These are phyloP conservation scores for Numida meleagris DNA, from an alignment of 2,113 vertebrate species.

Conservation along the genomic window DNA sequence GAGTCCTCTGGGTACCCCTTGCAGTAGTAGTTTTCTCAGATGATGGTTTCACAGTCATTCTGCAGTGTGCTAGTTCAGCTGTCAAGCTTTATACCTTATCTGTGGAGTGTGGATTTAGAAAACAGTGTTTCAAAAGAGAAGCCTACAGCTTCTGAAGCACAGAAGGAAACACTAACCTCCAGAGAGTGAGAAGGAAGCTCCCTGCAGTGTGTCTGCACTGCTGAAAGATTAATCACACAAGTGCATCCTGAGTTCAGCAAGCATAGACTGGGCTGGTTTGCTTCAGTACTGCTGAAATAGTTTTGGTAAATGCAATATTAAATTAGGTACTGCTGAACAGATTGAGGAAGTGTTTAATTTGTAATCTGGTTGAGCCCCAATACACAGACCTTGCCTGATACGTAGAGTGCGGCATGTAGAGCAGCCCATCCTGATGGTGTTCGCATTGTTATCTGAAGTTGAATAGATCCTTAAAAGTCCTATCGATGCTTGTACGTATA, in stretches of 20 bases:
- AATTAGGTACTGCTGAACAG: not conserved
- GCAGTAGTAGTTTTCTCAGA: rapidly evolving
- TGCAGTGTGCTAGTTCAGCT: not conserved
- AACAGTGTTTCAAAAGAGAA: not conserved
- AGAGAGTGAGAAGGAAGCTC: not conserved
- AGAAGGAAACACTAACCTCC: not conserved
- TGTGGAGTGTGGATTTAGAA: not conserved
- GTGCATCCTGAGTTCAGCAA: rapidly evolving
- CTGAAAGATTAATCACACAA: rapidly evolving
- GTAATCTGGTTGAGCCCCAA: not conserved
- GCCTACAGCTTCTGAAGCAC: not conserved
- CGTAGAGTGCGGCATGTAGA: rapidly evolving
- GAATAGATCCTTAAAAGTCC: not conserved
- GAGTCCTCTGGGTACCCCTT: not conserved
- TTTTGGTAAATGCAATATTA: not conserved
- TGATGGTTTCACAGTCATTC: not conserved
- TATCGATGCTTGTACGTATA: not conserved
- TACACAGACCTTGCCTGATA: not conserved
- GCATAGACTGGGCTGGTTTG: rapidly evolving
- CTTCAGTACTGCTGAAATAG: not conserved
- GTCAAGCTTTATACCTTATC: not conserved
- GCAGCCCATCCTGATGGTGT: not conserved
- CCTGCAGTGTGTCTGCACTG: not conserved
- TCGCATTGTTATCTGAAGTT: not conserved
- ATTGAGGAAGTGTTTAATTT: not conserved